Conservation (phyloP, 2,888 invertebrate genomes). For the Acanthosepion pharaonis region DNA sequence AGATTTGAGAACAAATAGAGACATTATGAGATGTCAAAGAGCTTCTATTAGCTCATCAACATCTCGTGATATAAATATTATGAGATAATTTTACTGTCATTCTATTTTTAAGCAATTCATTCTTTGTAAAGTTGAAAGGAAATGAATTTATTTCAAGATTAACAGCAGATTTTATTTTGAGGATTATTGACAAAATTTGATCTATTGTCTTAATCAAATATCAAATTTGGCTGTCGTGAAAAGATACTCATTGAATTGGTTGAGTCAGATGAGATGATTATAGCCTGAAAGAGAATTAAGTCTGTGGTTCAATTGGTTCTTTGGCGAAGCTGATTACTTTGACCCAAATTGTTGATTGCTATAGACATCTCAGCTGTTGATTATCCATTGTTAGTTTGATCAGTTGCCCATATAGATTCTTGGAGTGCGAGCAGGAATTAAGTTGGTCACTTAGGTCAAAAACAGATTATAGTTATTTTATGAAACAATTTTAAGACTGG, state of each 20-base stretch:
- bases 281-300: constrained; percentile 23
- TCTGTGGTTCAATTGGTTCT: constrained; percentile 13
- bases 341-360: constrained; percentile 33
- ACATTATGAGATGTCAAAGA: neutral
- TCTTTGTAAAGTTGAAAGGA: constrained; percentile 9
- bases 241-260: neutral
- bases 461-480: neutral
- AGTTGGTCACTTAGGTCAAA: neutral
- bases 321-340: neutral
- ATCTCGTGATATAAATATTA: neutral
- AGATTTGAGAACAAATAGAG: neutral
- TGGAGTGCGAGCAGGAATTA: neutral
- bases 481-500: neutral
- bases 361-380: constrained; percentile 33
- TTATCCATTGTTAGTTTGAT: constrained; percentile 1
- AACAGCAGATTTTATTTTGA: constrained; percentile 11
- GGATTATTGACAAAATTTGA: constrained; percentile 23
- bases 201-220: constrained; percentile 20
- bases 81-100: neutral
- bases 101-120: neutral
- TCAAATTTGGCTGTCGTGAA: constrained; percentile 33
- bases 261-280: constrained; percentile 25
- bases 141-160: neutral
- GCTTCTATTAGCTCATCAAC: neutral
- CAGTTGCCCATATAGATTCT: constrained; percentile 33